Base-by-base conservation (phyloP, 1,140 invertebrate species). In the Tigriopus japonicus region DNA sequence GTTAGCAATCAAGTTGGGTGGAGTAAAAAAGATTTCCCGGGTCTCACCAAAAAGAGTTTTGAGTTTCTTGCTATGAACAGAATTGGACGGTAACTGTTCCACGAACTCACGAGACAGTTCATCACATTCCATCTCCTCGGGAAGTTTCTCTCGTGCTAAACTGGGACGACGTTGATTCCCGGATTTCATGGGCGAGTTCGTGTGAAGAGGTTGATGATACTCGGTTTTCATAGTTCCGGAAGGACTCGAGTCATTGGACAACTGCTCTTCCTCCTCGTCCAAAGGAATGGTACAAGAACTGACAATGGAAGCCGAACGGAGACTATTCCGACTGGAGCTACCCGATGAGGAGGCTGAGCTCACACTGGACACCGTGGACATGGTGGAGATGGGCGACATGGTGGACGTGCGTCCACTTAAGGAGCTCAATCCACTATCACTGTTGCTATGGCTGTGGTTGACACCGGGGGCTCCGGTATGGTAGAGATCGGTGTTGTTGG, bases 361-460 rank as follows among this genome's bases (percentile, higher is more conserved):
- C 40, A 23, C 55, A n/a, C 28, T 41, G 19, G 43, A 56, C 23
- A 52, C 42, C 14, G 43, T 51, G 17, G 43, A 56, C 43, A 61
- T 35, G n/a, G 43, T 51, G 12, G 59, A 61, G 14, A 61, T 49
- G 15, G 59, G 59, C n/a, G 42, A 55, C 51, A 61, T 61, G 51
- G 43, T 56, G 21, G 59, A 61, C 45, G 49, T 53, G 14, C 59
- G 59, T 13, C 59, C 59, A 13, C 43, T 21, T 7, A 61, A 40
- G 35, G 49, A 53, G 21, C 43, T 56, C n/a, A 61, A 12, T 14
- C 59, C 59, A 54, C 15, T 23, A 40, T 61, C 59, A 40, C 43
- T 56, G 49, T 61, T 54, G 28, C 43, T 56, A 40, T 61, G 59
- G 43, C 23, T 51, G 40, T 54, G 49, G 17, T 24, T 56, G 14